Evolutionary conservation across 2,797 vertebrate genomes (phyloP).

Genomic region (Gallirallus australis): DNA sequence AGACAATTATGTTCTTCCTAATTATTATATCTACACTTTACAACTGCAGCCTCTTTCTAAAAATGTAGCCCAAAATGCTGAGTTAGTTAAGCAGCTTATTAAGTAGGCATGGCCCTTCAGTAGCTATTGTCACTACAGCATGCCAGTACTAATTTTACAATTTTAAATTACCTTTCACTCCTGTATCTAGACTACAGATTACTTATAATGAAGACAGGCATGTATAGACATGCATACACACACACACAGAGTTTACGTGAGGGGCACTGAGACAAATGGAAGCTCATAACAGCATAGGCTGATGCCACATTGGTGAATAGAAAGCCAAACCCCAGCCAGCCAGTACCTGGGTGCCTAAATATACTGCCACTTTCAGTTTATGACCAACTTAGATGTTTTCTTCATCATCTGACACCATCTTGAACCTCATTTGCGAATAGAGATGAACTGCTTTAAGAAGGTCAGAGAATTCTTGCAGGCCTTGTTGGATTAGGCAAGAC

Average conservation of each 20-base stretch:
- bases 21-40: conserved; percentile 18
- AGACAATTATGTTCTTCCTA: conserved; percentile 33
- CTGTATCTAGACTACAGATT: neutral
- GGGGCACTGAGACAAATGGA: neutral
- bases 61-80: neutral
- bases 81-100: conserved; percentile 16
- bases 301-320: neutral
- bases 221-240: neutral
- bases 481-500: neutral
- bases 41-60: neutral
- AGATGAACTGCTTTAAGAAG: neutral
- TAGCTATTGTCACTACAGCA: neutral
- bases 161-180: neutral
- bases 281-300: rapidly evolving
- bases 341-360: neutral
- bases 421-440: neutral
- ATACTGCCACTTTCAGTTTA: neutral
- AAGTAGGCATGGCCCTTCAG: neutral
- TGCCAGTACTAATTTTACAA: neutral
- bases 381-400: neutral
- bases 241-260: neutral
- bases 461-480: neutral
- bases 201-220: neutral
- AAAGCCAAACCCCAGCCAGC: neutral
- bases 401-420: neutral